Conservation (phyloP, 2,888 invertebrate genomes). For the Pyrrhia umbra region DNA sequence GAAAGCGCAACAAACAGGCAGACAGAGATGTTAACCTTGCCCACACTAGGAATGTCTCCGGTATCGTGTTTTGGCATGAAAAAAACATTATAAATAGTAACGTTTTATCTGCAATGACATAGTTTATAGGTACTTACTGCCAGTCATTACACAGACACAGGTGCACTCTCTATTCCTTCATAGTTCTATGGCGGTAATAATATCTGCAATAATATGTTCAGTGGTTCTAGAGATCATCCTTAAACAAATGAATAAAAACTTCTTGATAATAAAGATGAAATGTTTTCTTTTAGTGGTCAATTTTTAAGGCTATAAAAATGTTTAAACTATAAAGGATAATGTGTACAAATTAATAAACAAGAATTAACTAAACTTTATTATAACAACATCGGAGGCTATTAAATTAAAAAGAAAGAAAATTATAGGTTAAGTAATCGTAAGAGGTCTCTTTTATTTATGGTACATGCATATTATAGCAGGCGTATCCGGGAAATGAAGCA, state of each 20-base stretch:
- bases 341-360: background rate
- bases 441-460: constrained; percentile 41
- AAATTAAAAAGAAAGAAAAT: constrained; percentile 32
- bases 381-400: constrained; percentile 2
- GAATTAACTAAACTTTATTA: constrained; percentile 6
- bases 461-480: constrained; percentile 52
- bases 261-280: background rate
- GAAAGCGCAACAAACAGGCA: too few relatives aligned
- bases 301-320: background rate
- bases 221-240: background rate
- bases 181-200: too few relatives aligned
- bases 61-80: too few relatives aligned
- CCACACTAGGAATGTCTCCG: too few relatives aligned
- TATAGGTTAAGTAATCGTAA: constrained; percentile 36
- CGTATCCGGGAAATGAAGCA: constrained; percentile 70
- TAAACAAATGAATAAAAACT: background rate
- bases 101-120: too few relatives aligned
- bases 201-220: too few relatives aligned
- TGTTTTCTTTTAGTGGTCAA: background rate
- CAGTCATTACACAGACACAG: too few relatives aligned
- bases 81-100: too few relatives aligned
- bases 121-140: too few relatives aligned
- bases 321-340: too few relatives aligned
- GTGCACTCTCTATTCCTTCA: too few relatives aligned
- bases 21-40: too few relatives aligned